phyloP scores from a whole-genome alignment of 2,888 invertebrate genomes.

The Caenorhabditis sinica region DNA sequence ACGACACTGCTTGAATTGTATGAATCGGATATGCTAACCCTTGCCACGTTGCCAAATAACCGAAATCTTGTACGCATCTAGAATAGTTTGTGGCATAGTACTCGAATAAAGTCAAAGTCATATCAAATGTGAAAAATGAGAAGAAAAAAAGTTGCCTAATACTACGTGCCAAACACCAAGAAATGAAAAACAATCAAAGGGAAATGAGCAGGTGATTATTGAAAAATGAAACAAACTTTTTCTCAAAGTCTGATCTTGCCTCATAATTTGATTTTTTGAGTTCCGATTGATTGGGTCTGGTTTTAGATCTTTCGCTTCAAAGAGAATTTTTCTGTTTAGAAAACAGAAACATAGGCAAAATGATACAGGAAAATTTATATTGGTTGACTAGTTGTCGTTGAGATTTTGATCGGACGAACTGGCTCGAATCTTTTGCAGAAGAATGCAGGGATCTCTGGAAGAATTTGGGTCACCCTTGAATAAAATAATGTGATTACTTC shows the following conservation, averaged over 20 bases:
- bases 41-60: constrained; percentile 27
- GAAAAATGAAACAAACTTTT: not conserved
- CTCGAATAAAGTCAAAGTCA: not conserved
- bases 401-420: too few relatives aligned
- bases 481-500: too few relatives aligned
- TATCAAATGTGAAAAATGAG: not conserved
- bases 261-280: constrained; percentile 1
- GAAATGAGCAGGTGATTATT: not conserved
- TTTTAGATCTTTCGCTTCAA: not conserved
- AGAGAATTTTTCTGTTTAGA: too few relatives aligned
- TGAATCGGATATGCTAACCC: constrained; percentile 24
- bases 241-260: not conserved
- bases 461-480: too few relatives aligned
- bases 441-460: too few relatives aligned
- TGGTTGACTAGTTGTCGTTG: too few relatives aligned
- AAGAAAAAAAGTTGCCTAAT: not conserved
- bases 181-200: not conserved
- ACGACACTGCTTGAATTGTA: constrained; percentile 8
- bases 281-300: not conserved
- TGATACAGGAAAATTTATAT: too few relatives aligned
- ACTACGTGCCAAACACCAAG: not conserved
- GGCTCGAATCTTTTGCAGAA: too few relatives aligned
- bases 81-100: constrained; percentile 6
- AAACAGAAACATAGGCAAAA: too few relatives aligned
- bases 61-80: not conserved